A percentile compares a stretch with the other conserved stretches of the same genome.
Evolutionary conservation across 2,888 invertebrate genomes (phyloP).

Genomic region (Noctua janthe): DNA sequence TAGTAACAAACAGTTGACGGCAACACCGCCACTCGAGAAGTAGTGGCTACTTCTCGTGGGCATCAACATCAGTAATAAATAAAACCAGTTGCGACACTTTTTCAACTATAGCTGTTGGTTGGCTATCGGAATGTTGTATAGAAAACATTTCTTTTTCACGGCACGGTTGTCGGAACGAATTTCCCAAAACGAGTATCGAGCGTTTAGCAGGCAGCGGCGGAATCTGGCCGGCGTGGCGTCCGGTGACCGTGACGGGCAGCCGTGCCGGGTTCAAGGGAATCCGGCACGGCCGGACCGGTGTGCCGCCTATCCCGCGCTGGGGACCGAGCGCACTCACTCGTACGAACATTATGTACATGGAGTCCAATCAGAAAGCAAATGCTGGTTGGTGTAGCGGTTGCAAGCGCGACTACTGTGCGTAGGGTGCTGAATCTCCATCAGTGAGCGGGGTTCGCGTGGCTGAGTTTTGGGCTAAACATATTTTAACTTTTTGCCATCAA

Average conservation of each 20-base stretch:
- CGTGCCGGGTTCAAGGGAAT: slow-evolving; percentile 65
- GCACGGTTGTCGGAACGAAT: slow-evolving; percentile 52
- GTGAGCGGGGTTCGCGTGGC: too few relatives aligned
- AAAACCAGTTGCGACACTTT: slow-evolving; percentile 31
- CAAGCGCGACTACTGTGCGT: not conserved
- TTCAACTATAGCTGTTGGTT: slow-evolving; percentile 11
- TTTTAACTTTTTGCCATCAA: too few relatives aligned
- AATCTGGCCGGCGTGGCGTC: slow-evolving; percentile 66
- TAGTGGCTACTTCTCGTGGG: not conserved
- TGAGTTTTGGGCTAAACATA: too few relatives aligned
- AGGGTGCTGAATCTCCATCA: not conserved
- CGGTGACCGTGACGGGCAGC: slow-evolving; percentile 62
- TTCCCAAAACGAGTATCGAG: slow-evolving; percentile 62
- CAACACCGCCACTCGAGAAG: not conserved
- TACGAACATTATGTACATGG: not conserved
- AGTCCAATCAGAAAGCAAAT: not conserved
- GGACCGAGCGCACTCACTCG: not conserved
- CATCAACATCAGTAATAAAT: not conserved
- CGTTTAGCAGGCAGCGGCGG: slow-evolving; percentile 52
- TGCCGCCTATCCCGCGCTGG: slow-evolving; percentile 15
- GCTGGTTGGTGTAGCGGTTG: not conserved
- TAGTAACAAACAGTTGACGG: not conserved
- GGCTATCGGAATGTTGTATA: slow-evolving; percentile 63
- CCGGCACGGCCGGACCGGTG: slow-evolving; percentile 43
- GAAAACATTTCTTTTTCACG: slow-evolving; percentile 61